Conservation (phyloP, 2,888 invertebrate genomes). For the Caenorhabditis virilis region DNA sequence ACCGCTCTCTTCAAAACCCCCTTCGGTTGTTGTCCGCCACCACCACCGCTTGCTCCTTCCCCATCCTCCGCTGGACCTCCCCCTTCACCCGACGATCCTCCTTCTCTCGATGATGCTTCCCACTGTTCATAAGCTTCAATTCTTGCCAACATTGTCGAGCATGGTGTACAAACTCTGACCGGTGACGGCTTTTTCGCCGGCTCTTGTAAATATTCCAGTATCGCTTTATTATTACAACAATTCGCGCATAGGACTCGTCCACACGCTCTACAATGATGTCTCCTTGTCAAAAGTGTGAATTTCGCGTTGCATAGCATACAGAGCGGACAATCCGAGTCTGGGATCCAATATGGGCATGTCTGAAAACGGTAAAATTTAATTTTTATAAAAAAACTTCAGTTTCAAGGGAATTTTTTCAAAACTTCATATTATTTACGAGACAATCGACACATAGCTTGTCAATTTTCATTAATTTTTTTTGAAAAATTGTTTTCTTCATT, state of each 20-base stretch:
- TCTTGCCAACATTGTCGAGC: constrained; percentile 54
- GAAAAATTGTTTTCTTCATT: too few relatives aligned
- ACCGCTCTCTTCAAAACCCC: constrained; percentile 34
- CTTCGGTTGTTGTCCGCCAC: too few relatives aligned
- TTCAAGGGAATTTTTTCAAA: too few relatives aligned
- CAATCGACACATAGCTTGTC: too few relatives aligned
- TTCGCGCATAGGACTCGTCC: constrained; percentile 55
- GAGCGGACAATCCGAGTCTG: constrained; percentile 80
- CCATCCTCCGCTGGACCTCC: background rate
- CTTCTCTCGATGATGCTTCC: background rate
- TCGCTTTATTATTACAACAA: constrained; percentile 42
- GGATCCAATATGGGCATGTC: constrained; percentile 84
- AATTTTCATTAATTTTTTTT: too few relatives aligned
- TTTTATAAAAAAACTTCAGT: background rate
- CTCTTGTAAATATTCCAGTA: constrained; percentile 45
- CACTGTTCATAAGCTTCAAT: constrained; percentile 57
- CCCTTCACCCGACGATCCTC: background rate
- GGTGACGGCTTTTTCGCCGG: constrained; percentile 46
- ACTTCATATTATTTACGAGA: too few relatives aligned
- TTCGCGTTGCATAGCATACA: constrained; percentile 83
- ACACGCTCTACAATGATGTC: constrained; percentile 73
- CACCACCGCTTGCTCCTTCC: too few relatives aligned
- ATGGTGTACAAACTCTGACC: constrained; percentile 61
- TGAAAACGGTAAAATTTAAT: constrained; percentile 68
- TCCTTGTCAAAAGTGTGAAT: constrained; percentile 73